Evolutionary conservation across 92 coral and sea anemone species (phyloP).

Genomic region (Zoanthus solanderi): DNA sequence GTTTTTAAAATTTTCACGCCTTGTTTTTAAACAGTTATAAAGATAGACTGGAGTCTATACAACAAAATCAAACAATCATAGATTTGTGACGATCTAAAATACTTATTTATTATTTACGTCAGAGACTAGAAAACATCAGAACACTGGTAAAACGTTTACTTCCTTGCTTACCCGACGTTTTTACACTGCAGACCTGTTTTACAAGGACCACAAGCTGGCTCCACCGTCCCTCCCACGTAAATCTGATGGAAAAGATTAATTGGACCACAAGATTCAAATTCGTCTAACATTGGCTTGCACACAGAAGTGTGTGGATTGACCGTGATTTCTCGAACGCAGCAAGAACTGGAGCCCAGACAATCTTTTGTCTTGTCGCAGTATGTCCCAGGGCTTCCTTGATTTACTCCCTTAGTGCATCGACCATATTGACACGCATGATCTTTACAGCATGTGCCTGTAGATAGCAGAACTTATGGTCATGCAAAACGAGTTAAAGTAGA

Average conservation of each 20-base stretch:
- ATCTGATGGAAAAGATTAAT: constrained; percentile 86
- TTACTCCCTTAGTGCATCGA: constrained; percentile 80
- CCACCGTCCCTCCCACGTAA: constrained; percentile 84
- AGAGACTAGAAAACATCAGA: neutral
- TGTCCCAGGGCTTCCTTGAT: constrained; percentile 86
- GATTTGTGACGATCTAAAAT: too few relatives aligned
- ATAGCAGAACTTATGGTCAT: neutral
- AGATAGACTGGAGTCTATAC: too few relatives aligned
- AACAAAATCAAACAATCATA: too few relatives aligned
- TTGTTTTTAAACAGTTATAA: too few relatives aligned
- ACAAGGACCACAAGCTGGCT: constrained; percentile 94
- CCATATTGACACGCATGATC: constrained; percentile 85
- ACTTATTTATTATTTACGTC: neutral
- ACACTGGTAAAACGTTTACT: neutral
- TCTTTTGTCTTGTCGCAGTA: constrained; percentile 85
- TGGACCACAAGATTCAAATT: constrained; percentile 92
- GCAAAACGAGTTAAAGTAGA: too few relatives aligned
- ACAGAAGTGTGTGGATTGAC: constrained; percentile 79
- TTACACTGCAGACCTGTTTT: constrained; percentile 83
- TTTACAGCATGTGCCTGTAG: constrained; percentile 83
- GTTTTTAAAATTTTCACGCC: too few relatives aligned
- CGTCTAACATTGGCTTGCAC: constrained; percentile 86
- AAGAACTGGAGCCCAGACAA: constrained; percentile 78
- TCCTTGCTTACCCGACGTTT: constrained; percentile 81
- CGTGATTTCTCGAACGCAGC: constrained; percentile 87